These are phyloP conservation scores for Drosophila neonasuta DNA, from an alignment of 2,888 invertebrate genomes.

Conservation along the genomic window DNA sequence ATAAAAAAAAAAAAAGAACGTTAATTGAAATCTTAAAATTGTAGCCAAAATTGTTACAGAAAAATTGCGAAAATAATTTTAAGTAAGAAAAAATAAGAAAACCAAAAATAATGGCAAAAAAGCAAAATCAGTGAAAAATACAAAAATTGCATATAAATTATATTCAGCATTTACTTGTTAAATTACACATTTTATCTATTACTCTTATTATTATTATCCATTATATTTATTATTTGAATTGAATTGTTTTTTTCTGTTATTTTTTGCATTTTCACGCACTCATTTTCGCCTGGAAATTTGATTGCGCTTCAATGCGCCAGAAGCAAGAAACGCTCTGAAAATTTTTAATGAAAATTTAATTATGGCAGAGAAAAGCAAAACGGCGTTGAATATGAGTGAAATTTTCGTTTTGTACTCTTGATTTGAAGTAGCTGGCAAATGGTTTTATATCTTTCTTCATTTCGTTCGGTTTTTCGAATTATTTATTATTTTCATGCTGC, in stretches of 20 bases:
- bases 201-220: conserved; percentile 21
- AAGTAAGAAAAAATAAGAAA: conserved; percentile 37
- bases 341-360: conserved; percentile 52
- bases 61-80: conserved; percentile 36
- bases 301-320: conserved; percentile 46
- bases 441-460: background rate
- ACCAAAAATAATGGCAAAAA: conserved; percentile 7
- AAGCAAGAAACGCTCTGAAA: conserved; percentile 67
- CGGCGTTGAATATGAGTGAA: conserved; percentile 53
- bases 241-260: background rate
- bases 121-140: conserved; percentile 52
- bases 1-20: conserved; percentile 22
- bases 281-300: conserved; percentile 9
- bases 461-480: background rate
- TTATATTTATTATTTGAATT: conserved; percentile 15
- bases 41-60: conserved; percentile 16
- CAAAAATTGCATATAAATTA: conserved; percentile 78
- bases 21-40: conserved; percentile 28
- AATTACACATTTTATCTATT: conserved; percentile 37
- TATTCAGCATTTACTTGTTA: conserved; percentile 78
- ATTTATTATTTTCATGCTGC: conserved; percentile 61
- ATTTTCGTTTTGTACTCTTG: conserved; percentile 29
- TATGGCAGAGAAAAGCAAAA: conserved; percentile 24
- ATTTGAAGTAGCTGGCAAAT: conserved; percentile 15
- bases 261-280: conserved; percentile 20